Evolutionary conservation across 2,888 invertebrate species (phyloP), one percentile per base, ranked within the genome.

Genomic region (Campopleginae sp.): DNA sequence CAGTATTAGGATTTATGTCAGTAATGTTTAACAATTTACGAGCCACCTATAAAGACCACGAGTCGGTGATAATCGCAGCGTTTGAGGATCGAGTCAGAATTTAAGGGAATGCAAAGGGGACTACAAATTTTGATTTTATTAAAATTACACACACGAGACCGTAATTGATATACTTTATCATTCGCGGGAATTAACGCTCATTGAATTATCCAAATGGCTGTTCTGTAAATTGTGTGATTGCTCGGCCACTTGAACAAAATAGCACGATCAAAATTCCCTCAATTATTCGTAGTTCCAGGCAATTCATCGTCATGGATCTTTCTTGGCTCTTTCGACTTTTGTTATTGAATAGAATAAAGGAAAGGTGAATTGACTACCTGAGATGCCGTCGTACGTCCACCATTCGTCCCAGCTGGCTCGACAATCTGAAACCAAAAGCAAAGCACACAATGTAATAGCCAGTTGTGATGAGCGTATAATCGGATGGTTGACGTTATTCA

Each of bases 381-480:
- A 97, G 92, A 97, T 97, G 42, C 97, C 97, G 92, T 97, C 97
- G 95, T 97, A 97, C 0, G 97, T 97, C 97, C 97, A 97, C 97
- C 97, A 97, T 95, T 97, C 97, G 93, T 97, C 97, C 97, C 97
- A 97, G 94, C 96, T 97, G 90, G 96, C 96, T 89, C 96, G 95
- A 88, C 95, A 96, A 93, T 96, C 97, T 97, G 95, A 31, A 95
- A 96, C 91, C 91, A 92, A 92, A 92, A 92, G 92, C 92, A 79
- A 78, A 71, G 65, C 1, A 76, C 46, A 71, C 66, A 7, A 58
- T 38, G 8, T 71, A 48, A 68, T 46, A n/a, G 61, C 19, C 19
- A 23, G n/a, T 71, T 51, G 23, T 4, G 38, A 0, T 12, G 42
- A 6, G 44, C 1, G 17, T 23, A 27, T 44, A 17, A 5, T 23